Conservation (phyloP, 2,888 invertebrate genomes). For the Oligia fasciuncula region DNA sequence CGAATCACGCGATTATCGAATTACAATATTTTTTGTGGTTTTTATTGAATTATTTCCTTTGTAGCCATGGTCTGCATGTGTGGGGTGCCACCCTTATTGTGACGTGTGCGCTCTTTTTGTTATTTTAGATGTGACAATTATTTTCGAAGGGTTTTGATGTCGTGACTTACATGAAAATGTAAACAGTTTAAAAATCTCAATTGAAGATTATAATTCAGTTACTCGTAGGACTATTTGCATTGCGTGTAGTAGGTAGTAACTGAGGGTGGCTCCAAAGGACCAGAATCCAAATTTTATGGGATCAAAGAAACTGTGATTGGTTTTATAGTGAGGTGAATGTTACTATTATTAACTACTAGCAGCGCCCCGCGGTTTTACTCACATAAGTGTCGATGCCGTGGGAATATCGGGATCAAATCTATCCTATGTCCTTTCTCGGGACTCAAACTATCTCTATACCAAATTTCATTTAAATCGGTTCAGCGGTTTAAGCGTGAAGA, state of each 20-base stretch:
- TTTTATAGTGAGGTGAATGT: neutral
- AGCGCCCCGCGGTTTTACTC: too few relatives aligned
- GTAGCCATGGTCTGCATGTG: constrained; percentile 67
- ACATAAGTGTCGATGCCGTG: too few relatives aligned
- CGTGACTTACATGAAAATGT: constrained; percentile 21
- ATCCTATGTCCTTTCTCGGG: too few relatives aligned
- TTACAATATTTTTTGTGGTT: constrained; percentile 75
- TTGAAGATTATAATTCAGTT: constrained; percentile 9
- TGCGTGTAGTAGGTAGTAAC: neutral
- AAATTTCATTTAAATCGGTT: too few relatives aligned
- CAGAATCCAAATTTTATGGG: neutral
- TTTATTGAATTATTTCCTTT: constrained; percentile 71
- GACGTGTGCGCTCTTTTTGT: constrained; percentile 47
- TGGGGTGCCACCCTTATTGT: constrained; percentile 58
- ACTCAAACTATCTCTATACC: too few relatives aligned
- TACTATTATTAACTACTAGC: neutral
- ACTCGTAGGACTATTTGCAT: neutral
- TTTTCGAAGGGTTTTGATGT: constrained; percentile 29
- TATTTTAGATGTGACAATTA: constrained; percentile 55
- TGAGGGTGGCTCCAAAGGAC: neutral
- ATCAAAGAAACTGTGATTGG: neutral
- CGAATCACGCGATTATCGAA: constrained; percentile 82
- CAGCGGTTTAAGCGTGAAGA: too few relatives aligned
- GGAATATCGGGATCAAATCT: too few relatives aligned
- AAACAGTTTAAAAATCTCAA: constrained; percentile 31